A percentile compares a stretch with the other conserved stretches of the same genome.
Evolutionary conservation across 2,888 invertebrate species (phyloP).

Genomic region (Apoda limacodes): DNA sequence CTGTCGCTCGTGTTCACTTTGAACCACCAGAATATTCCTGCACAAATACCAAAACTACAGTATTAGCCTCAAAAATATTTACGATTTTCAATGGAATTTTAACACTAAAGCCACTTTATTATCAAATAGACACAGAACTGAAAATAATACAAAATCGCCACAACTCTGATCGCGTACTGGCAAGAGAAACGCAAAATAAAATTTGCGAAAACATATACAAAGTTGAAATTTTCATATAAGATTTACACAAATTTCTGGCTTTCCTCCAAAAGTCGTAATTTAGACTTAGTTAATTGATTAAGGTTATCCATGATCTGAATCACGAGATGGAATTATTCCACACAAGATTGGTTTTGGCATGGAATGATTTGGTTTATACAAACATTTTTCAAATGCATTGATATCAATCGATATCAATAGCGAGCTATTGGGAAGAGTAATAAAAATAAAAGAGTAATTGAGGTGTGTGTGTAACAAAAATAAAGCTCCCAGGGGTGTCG

Average conservation of each 20-base stretch:
- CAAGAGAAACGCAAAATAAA: constrained; percentile 30
- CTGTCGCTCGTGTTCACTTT: constrained; percentile 90
- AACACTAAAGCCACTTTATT: neutral
- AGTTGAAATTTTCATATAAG: constrained; percentile 45
- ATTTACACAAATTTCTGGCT: constrained; percentile 50
- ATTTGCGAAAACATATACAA: constrained; percentile 41
- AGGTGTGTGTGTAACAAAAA: constrained; percentile 46
- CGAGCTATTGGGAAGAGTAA: constrained; percentile 46
- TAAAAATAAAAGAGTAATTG: constrained; percentile 46
- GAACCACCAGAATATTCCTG: constrained; percentile 92
- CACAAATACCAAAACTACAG: constrained; percentile 12
- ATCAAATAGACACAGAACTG: neutral
- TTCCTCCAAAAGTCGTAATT: constrained; percentile 38
- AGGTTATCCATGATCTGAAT: constrained; percentile 11
- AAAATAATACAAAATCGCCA: neutral
- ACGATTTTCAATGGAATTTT: too few relatives aligned
- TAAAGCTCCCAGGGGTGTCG: constrained; percentile 53
- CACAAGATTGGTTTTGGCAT: too few relatives aligned
- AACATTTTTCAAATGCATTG: too few relatives aligned
- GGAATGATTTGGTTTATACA: too few relatives aligned
- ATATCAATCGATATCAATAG: constrained; percentile 62
- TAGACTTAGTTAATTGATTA: constrained; percentile 36
- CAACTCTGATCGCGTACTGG: neutral
- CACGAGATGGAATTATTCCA: too few relatives aligned
- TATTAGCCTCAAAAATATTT: neutral